Base-by-base conservation (phyloP, 2,113 vertebrate species). In the Stercorarius parasiticus region DNA sequence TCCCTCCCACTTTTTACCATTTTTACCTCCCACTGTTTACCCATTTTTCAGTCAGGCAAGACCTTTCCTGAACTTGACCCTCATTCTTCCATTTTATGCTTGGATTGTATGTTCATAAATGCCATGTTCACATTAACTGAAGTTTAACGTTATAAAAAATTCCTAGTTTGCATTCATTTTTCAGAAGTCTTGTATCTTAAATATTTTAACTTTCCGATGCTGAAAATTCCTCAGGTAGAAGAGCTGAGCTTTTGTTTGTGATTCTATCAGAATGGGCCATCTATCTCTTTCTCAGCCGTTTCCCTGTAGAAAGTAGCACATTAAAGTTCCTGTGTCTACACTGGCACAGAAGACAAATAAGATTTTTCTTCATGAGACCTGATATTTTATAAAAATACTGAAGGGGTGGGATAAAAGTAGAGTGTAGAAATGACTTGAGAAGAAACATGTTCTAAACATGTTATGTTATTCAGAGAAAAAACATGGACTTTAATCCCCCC, bases 231-330 rank as follows among this genome's bases (percentile, higher is more conserved):
- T 95, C 74, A 86, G 79, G 77, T 94, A 81, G 78, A 81, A 69
- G 47, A 88, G 45, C 38, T 86, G 82, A 88, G 82, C 52, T 91
- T 91, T 91, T 93, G 81, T 91, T 93, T 93, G 82, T 26, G 25
- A 4, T 77, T 88, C 76, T 81, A 10, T 74, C 65, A 90, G 43
- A 78, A 90, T n/a, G 53, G 85, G 43, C 87, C 93, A 96, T 92
- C 93, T 97, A 93, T 90, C 85, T 93, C 59, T 96, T 88, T 78
- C 70, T 96, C 82, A 70, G 13, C 36, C 66, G 73, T 90, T 89
- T 94, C 84, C 58, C 76, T 62, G 47, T 65, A 90, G 67, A 77
- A 82, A 76, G 30, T 50, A 93, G 16, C 17, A 62, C 66, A 55
- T 92, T 91, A 90, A 86, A 96, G 56, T 69, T 84, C n/a, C 52